Percentiles rank a stretch among this genome's conserved stretches.
These are phyloP conservation scores for Crocuta crocuta DNA, from an alignment of 2,113 vertebrate species.

Conservation along the genomic window DNA sequence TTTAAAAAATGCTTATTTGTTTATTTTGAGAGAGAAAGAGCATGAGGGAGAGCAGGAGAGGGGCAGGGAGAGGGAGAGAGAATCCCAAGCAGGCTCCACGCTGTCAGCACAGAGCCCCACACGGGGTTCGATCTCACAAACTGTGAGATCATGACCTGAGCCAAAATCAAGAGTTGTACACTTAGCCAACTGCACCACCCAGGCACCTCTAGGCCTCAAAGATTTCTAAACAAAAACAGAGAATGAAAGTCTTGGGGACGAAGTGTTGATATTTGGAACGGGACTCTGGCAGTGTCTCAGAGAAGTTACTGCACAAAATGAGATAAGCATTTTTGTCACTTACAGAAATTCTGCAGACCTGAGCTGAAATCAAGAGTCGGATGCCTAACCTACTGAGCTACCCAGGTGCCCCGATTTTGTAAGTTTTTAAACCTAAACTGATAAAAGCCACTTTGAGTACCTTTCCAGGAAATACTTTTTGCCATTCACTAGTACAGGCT, in stretches of 20 bases:
- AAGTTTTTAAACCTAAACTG: background rate
- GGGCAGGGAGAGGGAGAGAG: too few species aligned
- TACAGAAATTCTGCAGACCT: background rate
- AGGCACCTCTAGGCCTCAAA: constrained; percentile 70
- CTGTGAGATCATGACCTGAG: too few species aligned
- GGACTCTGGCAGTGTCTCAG: constrained; percentile 88
- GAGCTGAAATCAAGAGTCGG: too few species aligned
- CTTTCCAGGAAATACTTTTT: constrained; percentile 23
- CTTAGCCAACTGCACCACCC: too few species aligned
- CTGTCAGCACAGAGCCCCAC: too few species aligned
- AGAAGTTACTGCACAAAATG: constrained; percentile 84
- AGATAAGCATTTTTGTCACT: constrained; percentile 87
- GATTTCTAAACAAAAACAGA: constrained; percentile 83
- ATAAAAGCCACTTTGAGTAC: background rate
- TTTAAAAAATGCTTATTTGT: too few species aligned
- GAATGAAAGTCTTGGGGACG: constrained; percentile 86
- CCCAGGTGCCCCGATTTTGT: background rate
- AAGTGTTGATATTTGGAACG: constrained; percentile 88
- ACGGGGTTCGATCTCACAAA: too few species aligned
- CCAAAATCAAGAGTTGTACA: too few species aligned
- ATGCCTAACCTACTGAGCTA: too few species aligned
- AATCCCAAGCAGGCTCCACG: too few species aligned
- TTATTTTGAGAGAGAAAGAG: too few species aligned
- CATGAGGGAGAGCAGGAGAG: too few species aligned
- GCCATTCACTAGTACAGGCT: background rate